Base-by-base conservation (phyloP, 2,113 vertebrate species). In the Emberiza fucata region DNA sequence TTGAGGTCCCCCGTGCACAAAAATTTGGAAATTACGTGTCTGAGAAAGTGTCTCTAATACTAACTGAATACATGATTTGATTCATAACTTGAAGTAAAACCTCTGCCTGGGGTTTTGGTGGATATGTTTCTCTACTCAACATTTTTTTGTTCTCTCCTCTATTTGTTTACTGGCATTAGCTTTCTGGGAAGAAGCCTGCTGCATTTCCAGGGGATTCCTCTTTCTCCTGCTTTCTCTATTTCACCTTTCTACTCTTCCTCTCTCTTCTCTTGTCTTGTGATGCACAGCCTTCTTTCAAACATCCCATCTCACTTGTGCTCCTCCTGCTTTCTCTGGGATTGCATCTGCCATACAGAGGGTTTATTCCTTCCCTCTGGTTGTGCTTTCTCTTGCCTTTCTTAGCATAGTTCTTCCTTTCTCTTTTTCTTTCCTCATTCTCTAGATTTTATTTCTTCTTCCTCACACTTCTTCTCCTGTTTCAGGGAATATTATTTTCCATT, bases 91-190 rank as follows among this genome's bases (percentile, higher is more conserved):
- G 50, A 79, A 76, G 71, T 54, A 80, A 88, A 93, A 39, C 16
- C 6, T 85, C n/a, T 48, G 13, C 37, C 61, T 69, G 35, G 39
- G 20, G 11, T 44, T 81, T 80, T 31, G 47, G 35, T 66, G 59
- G 56, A 72, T 86, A 68, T 85, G 40, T 20, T 75, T 68, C 45
- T 82, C 19, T 47, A 44, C 35, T 45, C 39, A 9, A 18, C 1
- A 2, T 6, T 35, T 18, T 42, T 19, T 6, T 1, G 13, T 25
- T 48, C 4, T 6, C 2, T 6, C 45, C 8, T 18, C 3, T 42
- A 9, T 45, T 45, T 35, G 48, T 60, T 82, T 45, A 17, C 23
- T 75, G 79, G 42, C 65, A 48, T 35, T 48, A 5, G 8, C 48
- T 54, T 85, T 24, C 70, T 13, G 3, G 17, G 23, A 68, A 45